phyloP scores from a whole-genome alignment of 2,113 vertebrate genomes.

The Helogale parvula region DNA sequence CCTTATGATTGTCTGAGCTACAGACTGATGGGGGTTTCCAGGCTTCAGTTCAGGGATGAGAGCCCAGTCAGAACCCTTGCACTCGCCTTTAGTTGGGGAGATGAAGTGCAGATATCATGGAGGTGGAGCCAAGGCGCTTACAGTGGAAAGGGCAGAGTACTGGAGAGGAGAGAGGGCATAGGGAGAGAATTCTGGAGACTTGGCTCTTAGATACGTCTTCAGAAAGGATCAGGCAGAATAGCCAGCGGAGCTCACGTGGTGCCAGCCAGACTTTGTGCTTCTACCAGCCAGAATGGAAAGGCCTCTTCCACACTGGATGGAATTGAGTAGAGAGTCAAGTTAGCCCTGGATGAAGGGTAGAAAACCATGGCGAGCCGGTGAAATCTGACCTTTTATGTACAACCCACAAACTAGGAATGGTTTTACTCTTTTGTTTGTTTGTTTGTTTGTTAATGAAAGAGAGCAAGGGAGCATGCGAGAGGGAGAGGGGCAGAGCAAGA shows the following conservation, averaged over 20 bases:
- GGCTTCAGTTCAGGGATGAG: not conserved
- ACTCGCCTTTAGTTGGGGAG: not conserved
- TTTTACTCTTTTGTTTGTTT: not conserved
- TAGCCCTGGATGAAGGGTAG: not conserved
- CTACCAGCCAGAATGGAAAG: not conserved
- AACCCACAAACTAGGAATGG: not conserved
- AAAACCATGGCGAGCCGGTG: not conserved
- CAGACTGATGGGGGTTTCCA: not conserved
- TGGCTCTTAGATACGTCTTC: not conserved
- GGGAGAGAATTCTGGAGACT: not conserved
- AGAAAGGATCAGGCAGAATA: not conserved
- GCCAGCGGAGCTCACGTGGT: not conserved
- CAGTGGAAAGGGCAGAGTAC: not conserved
- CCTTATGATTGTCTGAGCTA: not conserved
- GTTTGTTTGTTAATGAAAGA: not conserved
- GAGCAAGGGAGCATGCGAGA: too few species aligned
- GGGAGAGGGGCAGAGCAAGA: too few species aligned
- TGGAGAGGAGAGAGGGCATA: not conserved
- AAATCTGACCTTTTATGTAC: not conserved
- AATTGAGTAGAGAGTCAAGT: not conserved
- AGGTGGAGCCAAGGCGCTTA: not conserved
- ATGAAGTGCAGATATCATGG: not conserved
- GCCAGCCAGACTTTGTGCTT: not conserved
- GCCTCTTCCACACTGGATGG: not conserved
- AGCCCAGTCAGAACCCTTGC: rapidly evolving